Evolutionary conservation across 2,888 invertebrate species (phyloP), one percentile per base, ranked within the genome.

Genomic region (Eugnorisma glareosa): DNA sequence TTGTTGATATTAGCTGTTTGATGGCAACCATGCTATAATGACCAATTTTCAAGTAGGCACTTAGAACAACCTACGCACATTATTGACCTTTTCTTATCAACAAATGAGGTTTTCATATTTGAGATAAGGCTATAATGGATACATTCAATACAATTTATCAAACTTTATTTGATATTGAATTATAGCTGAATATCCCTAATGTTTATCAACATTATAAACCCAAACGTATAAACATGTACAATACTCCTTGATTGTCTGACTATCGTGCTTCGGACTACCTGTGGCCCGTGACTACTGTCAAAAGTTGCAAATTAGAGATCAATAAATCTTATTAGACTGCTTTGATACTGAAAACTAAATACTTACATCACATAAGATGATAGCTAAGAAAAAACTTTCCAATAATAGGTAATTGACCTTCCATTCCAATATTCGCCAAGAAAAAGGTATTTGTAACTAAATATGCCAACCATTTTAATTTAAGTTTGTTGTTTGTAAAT

Each of bases 51-150:
- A 66, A 21, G 45, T 73, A 48, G 31, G 43, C 61, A 45, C n/a
- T 21, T 63, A n/a, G n/a, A 57, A 70, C 51, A 35, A 59, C 66
- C 71, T 28, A 69, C 75, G 59, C 63, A 80, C 40, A 21, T 24
- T 73, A 79, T 59, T 81, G 68, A 79, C 77, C 75, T 77, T 82
- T 72, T 21, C 57, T 54, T 75, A 88, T 86, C 86, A 66, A 64
- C 74, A 66, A 67, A 85, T 63, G 59, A 79, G 76, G 81, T 77
- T 83, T 82, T 81, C 51, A 68, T 28, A 77, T 54, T 2, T 1
- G 7, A 83, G 79, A 87, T 82, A 79, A 69, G 28, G 51, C 37
- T 84, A 35, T 76, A 87, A 81, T 81, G 77, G 61, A 67, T 77
- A 15, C 63, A 73, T 69, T 11, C 57, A 79, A 64, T 77, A 69